Percentiles rank a stretch among this genome's conserved stretches.
Conservation (phyloP, 2,888 invertebrate species). For the Macrophya alboannulata region DNA sequence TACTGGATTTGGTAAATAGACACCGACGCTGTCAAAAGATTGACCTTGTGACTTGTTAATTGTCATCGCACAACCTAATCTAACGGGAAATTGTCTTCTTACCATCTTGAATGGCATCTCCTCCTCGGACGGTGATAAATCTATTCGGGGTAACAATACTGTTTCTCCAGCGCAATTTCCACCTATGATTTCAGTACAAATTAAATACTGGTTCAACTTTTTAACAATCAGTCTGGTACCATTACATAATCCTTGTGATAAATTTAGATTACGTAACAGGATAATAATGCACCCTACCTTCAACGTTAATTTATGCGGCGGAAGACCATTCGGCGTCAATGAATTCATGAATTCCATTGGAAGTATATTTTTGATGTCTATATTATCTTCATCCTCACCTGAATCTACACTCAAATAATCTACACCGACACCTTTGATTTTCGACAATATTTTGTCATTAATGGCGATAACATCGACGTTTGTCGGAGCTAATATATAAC, state of each 20-base stretch:
- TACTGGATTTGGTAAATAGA: neutral
- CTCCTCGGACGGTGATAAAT: constrained; percentile 11
- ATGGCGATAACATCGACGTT: too few relatives aligned
- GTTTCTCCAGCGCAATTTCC: constrained; percentile 1
- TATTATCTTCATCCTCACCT: constrained; percentile 39
- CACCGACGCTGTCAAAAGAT: constrained; percentile 4
- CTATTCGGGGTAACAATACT: neutral
- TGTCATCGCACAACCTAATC: constrained; percentile 8
- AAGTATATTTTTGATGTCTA: constrained; percentile 40
- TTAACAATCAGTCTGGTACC: constrained; percentile 58
- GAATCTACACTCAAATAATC: constrained; percentile 55
- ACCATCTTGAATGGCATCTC: constrained; percentile 12
- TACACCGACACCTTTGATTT: constrained; percentile 24
- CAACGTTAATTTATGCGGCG: constrained; percentile 62
- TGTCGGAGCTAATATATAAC: too few relatives aligned
- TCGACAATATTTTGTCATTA: too few relatives aligned
- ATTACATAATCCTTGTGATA: constrained; percentile 62
- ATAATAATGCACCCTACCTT: constrained; percentile 63
- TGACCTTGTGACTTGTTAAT: constrained; percentile 10
- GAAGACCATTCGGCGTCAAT: constrained; percentile 57
- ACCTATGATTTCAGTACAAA: neutral
- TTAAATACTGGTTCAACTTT: neutral
- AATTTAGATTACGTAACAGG: constrained; percentile 63
- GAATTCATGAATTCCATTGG: neutral
- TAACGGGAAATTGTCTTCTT: neutral